phyloP scores from a whole-genome alignment of 1,140 invertebrate genomes.

The Ectropis grisescens region DNA sequence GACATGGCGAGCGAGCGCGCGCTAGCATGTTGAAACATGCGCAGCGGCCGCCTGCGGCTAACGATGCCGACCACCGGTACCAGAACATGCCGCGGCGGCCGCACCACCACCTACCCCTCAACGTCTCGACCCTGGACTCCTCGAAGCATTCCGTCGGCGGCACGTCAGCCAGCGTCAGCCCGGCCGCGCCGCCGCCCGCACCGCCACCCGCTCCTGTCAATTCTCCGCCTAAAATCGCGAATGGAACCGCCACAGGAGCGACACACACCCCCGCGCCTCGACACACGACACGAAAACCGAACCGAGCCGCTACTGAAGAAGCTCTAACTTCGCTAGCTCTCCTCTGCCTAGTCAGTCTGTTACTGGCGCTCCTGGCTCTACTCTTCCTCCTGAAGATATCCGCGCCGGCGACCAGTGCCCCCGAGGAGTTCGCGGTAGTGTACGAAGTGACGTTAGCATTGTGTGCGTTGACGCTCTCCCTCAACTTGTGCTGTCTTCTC shows the following conservation, averaged over 20 bases:
- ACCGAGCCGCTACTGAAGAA: constrained; percentile 78
- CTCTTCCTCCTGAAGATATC: constrained; percentile 90
- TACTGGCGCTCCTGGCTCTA: constrained; percentile 85
- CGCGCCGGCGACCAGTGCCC: constrained; percentile 72
- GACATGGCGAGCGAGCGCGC: constrained; percentile 40
- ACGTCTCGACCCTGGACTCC: constrained; percentile 77
- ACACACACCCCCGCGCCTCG: constrained; percentile 60
- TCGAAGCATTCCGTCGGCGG: constrained; percentile 83
- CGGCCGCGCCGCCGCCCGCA: constrained; percentile 47
- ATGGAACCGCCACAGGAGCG: constrained; percentile 68
- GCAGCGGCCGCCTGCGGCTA: constrained; percentile 58
- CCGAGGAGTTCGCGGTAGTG: constrained; percentile 87
- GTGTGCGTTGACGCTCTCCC: constrained; percentile 87
- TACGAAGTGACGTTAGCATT: constrained; percentile 92
- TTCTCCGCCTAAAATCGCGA: constrained; percentile 44
- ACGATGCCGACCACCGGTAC: constrained; percentile 63
- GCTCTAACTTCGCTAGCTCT: constrained; percentile 88
- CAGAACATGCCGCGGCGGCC: constrained; percentile 67
- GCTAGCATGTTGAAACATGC: constrained; percentile 68
- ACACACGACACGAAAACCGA: constrained; percentile 36
- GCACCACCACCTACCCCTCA: constrained; percentile 73
- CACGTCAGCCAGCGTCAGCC: constrained; percentile 68
- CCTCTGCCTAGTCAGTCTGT: constrained; percentile 86
- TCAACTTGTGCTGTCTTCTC: constrained; percentile 91
- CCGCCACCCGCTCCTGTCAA: constrained; percentile 28